Base-by-base conservation (phyloP, 92 coral and sea anemone species). In the Montipora capitata region DNA sequence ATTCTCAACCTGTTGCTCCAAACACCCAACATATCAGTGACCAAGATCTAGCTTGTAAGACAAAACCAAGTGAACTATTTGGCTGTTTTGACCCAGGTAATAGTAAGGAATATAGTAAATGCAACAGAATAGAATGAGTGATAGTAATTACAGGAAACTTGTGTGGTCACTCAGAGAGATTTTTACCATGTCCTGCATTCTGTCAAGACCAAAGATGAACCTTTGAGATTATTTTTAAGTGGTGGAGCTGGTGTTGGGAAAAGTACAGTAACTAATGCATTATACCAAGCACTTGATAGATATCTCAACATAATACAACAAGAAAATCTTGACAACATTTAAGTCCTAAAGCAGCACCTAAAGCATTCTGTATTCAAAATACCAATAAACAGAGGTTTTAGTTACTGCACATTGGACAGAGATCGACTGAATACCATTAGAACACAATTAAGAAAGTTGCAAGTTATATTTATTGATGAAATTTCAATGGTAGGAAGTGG, bases 221-320 rank as follows among this genome's bases (percentile, higher is more conserved):
- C 85, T 38, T 72, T 90, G 13, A 73, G 65, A 17, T 38, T 87
- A 15, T 87, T 80, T 63, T 79, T 87, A 59, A 35, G 76, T 6
- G 88, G 93, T 40, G 89, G 93, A 14, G 93, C 93, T 11, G 89
- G 94, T 11, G 94, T 87, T 52, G 94, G 94, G 17, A 91, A 91
- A 82, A 16, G 72, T 48, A 86, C 91, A 10, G 87, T 91, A 4
- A 91, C 94, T 13, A 90, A 91, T 90, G 94, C 94, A 35, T 79
- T 87, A 59, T 91, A 91, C 87, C 92, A 87, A 74, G 91, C 96
- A 45, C 85, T 90, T 10, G 65, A 85, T 5, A 81, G 85, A 72
- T 93, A 90, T 42, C 76, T 90, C 6, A 85, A 27, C 35, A 27
- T 27, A 27, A 27, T 27, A 27, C 35, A 27, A 27, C 35, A 27